Percentiles rank a stretch among this genome's conserved stretches.
These are phyloP conservation scores for Macroglossus sobrinus DNA, from an alignment of 2,113 vertebrate genomes.

Conservation along the genomic window DNA sequence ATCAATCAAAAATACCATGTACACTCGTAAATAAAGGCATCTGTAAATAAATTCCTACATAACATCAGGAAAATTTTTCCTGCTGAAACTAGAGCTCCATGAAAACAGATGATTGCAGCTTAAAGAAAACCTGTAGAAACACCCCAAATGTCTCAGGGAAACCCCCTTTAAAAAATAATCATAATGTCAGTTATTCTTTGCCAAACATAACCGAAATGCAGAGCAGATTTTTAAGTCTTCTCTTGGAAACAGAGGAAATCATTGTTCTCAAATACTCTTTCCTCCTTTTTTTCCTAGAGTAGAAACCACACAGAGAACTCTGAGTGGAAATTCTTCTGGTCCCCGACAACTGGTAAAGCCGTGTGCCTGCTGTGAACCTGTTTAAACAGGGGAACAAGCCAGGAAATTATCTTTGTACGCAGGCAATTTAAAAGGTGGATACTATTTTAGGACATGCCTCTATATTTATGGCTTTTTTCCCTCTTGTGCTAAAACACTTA, in stretches of 20 bases:
- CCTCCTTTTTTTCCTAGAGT: not conserved
- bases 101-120: not conserved
- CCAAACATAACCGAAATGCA: not conserved
- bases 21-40: not conserved
- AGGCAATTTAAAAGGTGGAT: not conserved
- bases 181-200: conserved; percentile 8
- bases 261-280: not conserved
- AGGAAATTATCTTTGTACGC: not conserved
- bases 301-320: not conserved
- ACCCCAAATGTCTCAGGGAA: not conserved
- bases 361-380: not conserved
- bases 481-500: not conserved
- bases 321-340: not conserved
- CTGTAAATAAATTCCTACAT: not conserved
- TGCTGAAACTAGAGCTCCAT: not conserved
- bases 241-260: not conserved
- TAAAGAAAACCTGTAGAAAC: not conserved
- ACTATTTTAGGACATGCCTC: not conserved
- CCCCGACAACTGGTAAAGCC: not conserved
- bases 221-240: not conserved
- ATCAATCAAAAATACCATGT: not conserved
- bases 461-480: not conserved
- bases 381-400: not conserved
- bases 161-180: not conserved
- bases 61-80: not conserved